These are phyloP conservation scores for Griposia aprilina DNA, from an alignment of 2,888 invertebrate species.

Conservation along the genomic window DNA sequence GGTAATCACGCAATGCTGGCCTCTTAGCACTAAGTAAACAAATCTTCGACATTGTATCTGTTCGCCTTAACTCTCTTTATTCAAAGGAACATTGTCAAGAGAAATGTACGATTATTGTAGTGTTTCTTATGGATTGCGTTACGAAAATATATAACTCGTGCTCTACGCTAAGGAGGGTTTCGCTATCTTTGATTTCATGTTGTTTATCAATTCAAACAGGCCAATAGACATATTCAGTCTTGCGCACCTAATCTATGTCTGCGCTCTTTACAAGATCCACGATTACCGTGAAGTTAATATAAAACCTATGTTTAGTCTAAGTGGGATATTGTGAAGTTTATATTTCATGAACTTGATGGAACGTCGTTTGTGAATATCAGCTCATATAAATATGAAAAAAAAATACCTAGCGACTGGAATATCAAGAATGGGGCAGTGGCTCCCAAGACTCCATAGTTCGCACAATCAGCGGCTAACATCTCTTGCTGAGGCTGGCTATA, in stretches of 20 bases:
- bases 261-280: slow-evolving; percentile 79
- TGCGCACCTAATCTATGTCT: slow-evolving; percentile 79
- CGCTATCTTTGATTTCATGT: slow-evolving; percentile 86
- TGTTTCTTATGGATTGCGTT: slow-evolving; percentile 89
- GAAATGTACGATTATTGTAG: slow-evolving; percentile 89
- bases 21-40: slow-evolving; percentile 86
- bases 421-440: slow-evolving; percentile 54
- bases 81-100: slow-evolving; percentile 90
- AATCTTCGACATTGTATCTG: slow-evolving; percentile 89
- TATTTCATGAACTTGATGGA: slow-evolving; percentile 5
- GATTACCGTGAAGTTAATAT: slow-evolving; percentile 69
- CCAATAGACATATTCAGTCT: slow-evolving; percentile 85
- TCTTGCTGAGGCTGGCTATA: slow-evolving; percentile 75
- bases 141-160: slow-evolving; percentile 87
- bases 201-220: slow-evolving; percentile 86
- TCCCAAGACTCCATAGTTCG: slow-evolving; percentile 72
- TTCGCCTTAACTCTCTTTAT: slow-evolving; percentile 89
- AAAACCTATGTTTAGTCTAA: slow-evolving; percentile 55
- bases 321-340: slow-evolving; percentile 35
- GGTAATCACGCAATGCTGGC: slow-evolving; percentile 85
- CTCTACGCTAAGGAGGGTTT: slow-evolving; percentile 82
- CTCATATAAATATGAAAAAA: slow-evolving; percentile 33
- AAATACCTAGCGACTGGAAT: slow-evolving; percentile 33
- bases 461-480: slow-evolving; percentile 82
- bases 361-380: slow-evolving; percentile 24